Base-by-base conservation (phyloP, 2,797 vertebrate species). In the Chrysocyon brachyurus region DNA sequence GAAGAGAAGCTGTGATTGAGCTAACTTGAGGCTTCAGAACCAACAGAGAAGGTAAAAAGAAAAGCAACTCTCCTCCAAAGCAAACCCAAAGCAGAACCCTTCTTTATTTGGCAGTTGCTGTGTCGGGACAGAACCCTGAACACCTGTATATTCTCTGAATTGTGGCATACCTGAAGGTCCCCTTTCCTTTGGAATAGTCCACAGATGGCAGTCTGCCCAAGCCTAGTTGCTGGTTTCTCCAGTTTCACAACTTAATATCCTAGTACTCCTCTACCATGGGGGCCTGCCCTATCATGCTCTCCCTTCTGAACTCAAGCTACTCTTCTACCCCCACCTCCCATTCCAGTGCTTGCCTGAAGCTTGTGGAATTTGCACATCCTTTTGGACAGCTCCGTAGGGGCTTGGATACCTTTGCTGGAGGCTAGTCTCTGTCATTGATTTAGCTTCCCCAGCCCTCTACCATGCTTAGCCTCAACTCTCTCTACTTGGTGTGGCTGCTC, bases 1-100 rank as follows among this genome's bases (percentile, higher is more conserved):
- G n/a, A 68, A 87, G 59, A 82, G n/a, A 75, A 91, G 63, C 33
- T 52, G 59, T 83, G 52, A 86, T 14, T 93, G 54, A 96, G 40
- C 63, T 79, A 93, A 59, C 49, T 22, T 19, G 14, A 90, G 15
- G 57, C 26, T 63, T 95, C 90, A 88, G 90, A 49, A 93, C 33
- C 28, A 84, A 66, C 61, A 82, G 46, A 77, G 5, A 36, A n/a
- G 15, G 6, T 10, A 59, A 59, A 61, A 70, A 72, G 36, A 73
- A 89, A 83, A 68, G n/a, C 24, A 81, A 73, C 54, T 78, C 59
- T 90, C 66, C 14, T 19, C 33, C 57, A 88, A 79, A 83, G 17
- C 17, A 87, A 79, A 12, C 21, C 40, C 17, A 61, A 21, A 87
- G 63, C 2, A 26, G 68, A 8, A 79, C 16, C 12, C 17, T 63